Percentiles rank a stretch among this genome's conserved stretches.
phyloP scores from a whole-genome alignment of 2,888 invertebrate genomes.

The Sericinus montela region DNA sequence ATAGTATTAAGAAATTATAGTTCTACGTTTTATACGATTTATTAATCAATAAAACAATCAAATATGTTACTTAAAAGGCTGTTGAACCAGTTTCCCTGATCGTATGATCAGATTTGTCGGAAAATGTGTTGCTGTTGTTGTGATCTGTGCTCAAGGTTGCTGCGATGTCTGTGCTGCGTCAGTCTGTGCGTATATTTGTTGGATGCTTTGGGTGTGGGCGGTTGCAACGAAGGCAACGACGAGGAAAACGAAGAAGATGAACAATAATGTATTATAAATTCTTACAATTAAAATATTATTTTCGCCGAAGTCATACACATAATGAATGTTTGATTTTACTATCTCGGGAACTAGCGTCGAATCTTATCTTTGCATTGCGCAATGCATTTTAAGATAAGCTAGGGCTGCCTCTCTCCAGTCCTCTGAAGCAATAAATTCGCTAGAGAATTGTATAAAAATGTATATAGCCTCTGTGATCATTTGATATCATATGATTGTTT shows the following conservation, averaged over 20 bases:
- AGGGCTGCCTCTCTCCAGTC: too few species aligned
- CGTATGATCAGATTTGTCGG: background rate
- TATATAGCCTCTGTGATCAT: too few species aligned
- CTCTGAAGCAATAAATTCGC: too few species aligned
- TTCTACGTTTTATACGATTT: background rate
- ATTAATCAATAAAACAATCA: background rate
- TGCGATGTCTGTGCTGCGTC: constrained; percentile 26
- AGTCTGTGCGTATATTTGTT: constrained; percentile 22
- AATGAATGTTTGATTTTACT: too few species aligned
- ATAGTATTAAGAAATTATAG: background rate
- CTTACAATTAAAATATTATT: background rate
- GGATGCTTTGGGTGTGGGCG: constrained; percentile 36
- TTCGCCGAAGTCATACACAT: too few species aligned
- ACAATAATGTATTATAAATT: background rate
- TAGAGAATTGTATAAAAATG: too few species aligned
- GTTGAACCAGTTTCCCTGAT: background rate
- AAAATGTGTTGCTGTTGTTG: constrained; percentile 40
- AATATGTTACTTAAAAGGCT: background rate
- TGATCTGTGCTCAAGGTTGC: constrained; percentile 24
- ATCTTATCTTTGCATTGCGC: too few species aligned
- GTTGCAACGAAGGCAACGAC: constrained; percentile 25
- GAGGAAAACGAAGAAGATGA: constrained; percentile 18
- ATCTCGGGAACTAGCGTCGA: too few species aligned
- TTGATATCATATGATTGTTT: too few species aligned
- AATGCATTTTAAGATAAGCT: too few species aligned